phyloP scores from a whole-genome alignment of 2,888 invertebrate genomes.

The Cephus pygmeus region DNA sequence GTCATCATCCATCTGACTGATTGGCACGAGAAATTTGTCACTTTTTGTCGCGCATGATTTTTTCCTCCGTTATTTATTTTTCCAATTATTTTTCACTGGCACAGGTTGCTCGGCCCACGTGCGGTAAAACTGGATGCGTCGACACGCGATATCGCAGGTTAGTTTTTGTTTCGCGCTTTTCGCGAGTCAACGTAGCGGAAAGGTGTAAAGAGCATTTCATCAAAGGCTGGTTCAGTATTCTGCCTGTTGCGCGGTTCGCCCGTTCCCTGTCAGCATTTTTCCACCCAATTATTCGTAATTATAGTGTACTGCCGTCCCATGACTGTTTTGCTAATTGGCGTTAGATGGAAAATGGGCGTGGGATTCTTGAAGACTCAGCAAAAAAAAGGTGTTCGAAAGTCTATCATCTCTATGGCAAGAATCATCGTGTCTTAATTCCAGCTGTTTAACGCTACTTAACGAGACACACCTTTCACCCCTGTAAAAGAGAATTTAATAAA shows the following conservation, averaged over 20 bases:
- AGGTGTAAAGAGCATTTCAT: not conserved
- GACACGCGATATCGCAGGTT: not conserved
- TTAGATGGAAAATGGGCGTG: constrained; percentile 20
- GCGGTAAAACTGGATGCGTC: not conserved
- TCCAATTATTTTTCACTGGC: not conserved
- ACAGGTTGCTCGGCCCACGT: not conserved
- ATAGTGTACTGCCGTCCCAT: constrained; percentile 41
- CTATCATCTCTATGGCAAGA: not conserved
- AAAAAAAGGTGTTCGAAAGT: not conserved
- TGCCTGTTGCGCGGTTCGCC: constrained; percentile 36
- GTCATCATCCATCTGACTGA: not conserved
- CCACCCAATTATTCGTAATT: constrained; percentile 60
- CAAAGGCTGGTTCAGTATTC: constrained; percentile 31
- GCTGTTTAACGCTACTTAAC: not conserved
- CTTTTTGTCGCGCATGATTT: not conserved
- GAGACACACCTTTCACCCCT: not conserved
- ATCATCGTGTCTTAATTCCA: not conserved
- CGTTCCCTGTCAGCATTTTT: constrained; percentile 47
- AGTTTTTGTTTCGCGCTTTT: not conserved
- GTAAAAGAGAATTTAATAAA: not conserved
- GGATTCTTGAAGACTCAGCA: not conserved
- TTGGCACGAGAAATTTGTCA: not conserved
- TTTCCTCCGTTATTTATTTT: not conserved
- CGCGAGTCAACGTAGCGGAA: not conserved
- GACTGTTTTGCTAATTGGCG: constrained; percentile 58